Conservation (phyloP, 2,797 vertebrate genomes). For the Eleutherodactylus coqui region DNA sequence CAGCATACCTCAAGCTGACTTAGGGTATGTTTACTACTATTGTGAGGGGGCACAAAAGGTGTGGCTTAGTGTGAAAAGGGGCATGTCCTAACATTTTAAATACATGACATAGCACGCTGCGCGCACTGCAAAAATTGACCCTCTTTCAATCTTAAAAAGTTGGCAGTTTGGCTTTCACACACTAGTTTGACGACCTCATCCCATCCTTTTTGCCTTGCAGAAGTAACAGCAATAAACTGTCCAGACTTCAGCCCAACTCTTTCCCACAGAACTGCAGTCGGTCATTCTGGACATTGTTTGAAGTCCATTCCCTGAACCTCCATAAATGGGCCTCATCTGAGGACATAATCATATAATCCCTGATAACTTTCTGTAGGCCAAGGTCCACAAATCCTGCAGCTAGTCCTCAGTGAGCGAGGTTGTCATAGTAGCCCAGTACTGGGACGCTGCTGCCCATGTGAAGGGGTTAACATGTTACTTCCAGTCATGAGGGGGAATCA, state of each 20-base stretch:
- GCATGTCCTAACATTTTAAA: no score
- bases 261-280: not conserved
- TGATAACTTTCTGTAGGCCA: not conserved
- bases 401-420: not conserved
- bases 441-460: not conserved
- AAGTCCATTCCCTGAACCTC: not conserved
- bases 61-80: no score
- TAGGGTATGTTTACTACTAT: no score
- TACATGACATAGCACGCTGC: no score
- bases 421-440: not conserved
- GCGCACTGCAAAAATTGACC: no score
- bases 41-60: no score
- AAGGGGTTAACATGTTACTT: slow-evolving; percentile 58
- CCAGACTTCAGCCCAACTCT: not conserved
- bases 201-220: not conserved
- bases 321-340: not conserved
- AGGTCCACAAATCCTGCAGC: not conserved
- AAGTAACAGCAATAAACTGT: not conserved
- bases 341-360: not conserved
- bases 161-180: no score
- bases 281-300: not conserved
- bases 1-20: no score
- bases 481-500: slow-evolving; percentile 64
- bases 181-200: no score
- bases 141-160: no score